These are phyloP conservation scores for Platichthys flesus DNA, from an alignment of 2,113 vertebrate species.

Conservation along the genomic window DNA sequence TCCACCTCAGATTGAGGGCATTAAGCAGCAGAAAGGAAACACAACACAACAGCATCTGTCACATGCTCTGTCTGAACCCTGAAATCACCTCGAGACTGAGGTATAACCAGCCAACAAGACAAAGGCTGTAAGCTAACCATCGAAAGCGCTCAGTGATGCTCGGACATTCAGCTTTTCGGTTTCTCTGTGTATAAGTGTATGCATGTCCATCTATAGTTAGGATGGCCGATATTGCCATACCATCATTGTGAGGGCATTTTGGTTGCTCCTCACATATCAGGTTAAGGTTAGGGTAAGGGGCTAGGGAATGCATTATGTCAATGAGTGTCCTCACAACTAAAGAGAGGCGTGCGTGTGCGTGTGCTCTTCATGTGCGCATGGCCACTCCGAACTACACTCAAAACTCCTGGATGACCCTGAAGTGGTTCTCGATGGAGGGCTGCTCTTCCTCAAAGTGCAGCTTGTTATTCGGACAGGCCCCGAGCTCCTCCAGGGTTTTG, in stretches of 20 bases:
- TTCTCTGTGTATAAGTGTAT: too few species aligned
- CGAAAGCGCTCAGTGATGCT: not conserved
- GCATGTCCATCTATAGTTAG: too few species aligned
- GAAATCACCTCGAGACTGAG: constrained; percentile 1
- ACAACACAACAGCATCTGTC: not conserved
- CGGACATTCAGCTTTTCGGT: too few species aligned
- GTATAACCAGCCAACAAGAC: constrained; percentile 14
- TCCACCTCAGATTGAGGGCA: constrained; percentile 5
- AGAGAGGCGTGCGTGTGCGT: too few species aligned
- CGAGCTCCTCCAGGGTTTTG: constrained; percentile 88
- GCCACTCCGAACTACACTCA: constrained; percentile 47
- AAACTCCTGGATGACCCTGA: constrained; percentile 91
- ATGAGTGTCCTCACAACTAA: too few species aligned
- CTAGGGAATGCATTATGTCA: too few species aligned
- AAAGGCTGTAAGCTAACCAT: not conserved
- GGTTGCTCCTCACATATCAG: too few species aligned
- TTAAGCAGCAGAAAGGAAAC: not conserved
- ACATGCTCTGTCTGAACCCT: constrained; percentile 21
- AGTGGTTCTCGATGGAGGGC: constrained; percentile 94
- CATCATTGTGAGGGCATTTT: too few species aligned
- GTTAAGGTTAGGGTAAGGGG: too few species aligned
- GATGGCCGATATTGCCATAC: too few species aligned
- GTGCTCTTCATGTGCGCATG: not conserved
- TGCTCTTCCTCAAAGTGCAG: constrained; percentile 92
- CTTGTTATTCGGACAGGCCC: constrained; percentile 84